Conservation (phyloP, 1,140 invertebrate species). For the Oedothorax gibbosus region DNA sequence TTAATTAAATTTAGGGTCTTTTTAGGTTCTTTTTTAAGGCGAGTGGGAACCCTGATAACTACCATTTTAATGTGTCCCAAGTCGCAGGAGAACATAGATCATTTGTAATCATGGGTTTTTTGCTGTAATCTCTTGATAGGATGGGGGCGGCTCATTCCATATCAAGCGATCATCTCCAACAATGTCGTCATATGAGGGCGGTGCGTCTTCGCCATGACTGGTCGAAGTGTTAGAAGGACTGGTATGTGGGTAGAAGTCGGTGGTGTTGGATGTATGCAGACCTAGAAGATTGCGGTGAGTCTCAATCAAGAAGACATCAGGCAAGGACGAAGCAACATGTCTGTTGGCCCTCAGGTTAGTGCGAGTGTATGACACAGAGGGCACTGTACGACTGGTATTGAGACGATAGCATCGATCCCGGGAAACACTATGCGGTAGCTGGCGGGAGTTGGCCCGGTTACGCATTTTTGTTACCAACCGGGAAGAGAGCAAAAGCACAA, state of each 20-base stretch:
- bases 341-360: slow-evolving; percentile 26
- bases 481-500: slow-evolving; percentile 38
- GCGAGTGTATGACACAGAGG: slow-evolving; percentile 38
- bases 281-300: slow-evolving; percentile 39
- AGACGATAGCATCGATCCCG: slow-evolving; percentile 27
- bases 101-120: slow-evolving; percentile 32
- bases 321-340: slow-evolving; percentile 39
- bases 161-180: slow-evolving; percentile 37
- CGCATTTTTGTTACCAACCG: slow-evolving; percentile 43
- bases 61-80: too few relatives aligned
- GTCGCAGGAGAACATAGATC: not conserved
- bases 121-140: slow-evolving; percentile 48
- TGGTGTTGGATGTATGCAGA: slow-evolving; percentile 48
- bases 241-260: slow-evolving; percentile 36
- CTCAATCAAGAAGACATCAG: slow-evolving; percentile 56
- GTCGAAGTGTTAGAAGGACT: slow-evolving; percentile 29
- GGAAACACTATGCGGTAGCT: slow-evolving; percentile 38
- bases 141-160: slow-evolving; percentile 53
- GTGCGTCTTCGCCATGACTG: slow-evolving; percentile 41
- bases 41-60: too few relatives aligned
- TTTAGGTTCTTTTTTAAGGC: too few relatives aligned
- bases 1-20: too few relatives aligned
- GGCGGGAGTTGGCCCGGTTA: slow-evolving; percentile 25
- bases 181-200: slow-evolving; percentile 56
- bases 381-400: slow-evolving; percentile 50